Conservation (phyloP, 2,797 vertebrate species). For the Apodemus agrarius region DNA sequence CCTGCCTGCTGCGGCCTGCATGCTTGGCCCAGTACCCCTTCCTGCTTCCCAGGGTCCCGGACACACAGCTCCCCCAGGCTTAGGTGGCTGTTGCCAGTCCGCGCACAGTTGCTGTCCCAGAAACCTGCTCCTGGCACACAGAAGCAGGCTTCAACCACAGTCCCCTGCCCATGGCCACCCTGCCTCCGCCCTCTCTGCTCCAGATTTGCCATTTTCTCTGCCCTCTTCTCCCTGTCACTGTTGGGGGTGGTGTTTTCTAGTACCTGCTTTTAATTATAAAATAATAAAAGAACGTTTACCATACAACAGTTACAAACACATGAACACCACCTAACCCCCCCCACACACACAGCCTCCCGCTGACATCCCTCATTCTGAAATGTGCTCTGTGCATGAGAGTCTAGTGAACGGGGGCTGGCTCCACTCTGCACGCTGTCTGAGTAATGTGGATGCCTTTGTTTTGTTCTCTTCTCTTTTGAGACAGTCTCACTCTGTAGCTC, state of each 20-base stretch:
- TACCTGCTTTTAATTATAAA: background rate
- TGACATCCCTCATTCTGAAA: background rate
- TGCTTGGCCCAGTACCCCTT: constrained; percentile 64
- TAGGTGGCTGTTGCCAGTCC: background rate
- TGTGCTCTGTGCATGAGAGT: background rate
- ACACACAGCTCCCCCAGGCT: accelerated
- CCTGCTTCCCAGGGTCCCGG: background rate
- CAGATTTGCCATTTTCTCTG: background rate
- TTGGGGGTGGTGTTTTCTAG: background rate
- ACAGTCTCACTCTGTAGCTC: background rate
- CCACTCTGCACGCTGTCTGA: too few species aligned
- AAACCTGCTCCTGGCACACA: background rate
- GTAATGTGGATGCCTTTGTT: background rate
- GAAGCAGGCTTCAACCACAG: background rate
- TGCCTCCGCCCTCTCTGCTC: background rate
- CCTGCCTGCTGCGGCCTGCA: background rate
- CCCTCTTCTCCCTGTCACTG: background rate
- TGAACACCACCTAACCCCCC: background rate
- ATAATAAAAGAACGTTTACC: background rate
- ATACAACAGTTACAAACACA: background rate
- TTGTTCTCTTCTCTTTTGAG: background rate
- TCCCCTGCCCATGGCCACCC: background rate
- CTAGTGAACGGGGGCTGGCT: background rate
- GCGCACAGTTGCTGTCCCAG: accelerated
- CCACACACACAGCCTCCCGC: background rate